A percentile compares a stretch with the other conserved stretches of the same genome.
Evolutionary conservation across 2,797 vertebrate species (phyloP).

Genomic region (Melanogrammus aeglefinus): DNA sequence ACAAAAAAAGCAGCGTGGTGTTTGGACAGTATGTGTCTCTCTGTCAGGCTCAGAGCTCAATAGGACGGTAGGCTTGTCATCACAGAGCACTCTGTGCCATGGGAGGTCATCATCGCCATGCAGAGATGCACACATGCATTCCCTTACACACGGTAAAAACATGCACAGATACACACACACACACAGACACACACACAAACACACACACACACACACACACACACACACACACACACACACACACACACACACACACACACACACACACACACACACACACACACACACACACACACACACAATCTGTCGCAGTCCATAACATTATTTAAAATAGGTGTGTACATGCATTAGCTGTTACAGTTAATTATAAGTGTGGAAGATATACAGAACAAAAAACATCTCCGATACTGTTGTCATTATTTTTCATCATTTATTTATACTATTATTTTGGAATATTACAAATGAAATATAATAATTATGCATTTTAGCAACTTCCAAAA

Average conservation of each 20-base stretch:
- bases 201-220: background rate
- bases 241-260: background rate
- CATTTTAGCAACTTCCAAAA: background rate
- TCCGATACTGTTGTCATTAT: background rate
- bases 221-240: background rate
- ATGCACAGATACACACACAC: conserved; percentile 4
- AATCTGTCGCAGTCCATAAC: background rate
- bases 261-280: background rate
- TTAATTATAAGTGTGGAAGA: conserved; percentile 21
- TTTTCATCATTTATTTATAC: background rate
- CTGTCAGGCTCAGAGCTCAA: conserved; percentile 62
- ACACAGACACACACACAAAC: conserved; percentile 12
- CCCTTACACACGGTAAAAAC: background rate
- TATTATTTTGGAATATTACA: background rate
- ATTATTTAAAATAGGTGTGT: background rate
- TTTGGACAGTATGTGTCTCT: conserved; percentile 12
- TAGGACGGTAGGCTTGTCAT: conserved; percentile 61
- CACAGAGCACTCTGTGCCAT: conserved; percentile 65
- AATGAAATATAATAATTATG: background rate
- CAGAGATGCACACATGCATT: conserved; percentile 36
- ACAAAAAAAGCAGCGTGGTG: background rate
- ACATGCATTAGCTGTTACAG: background rate
- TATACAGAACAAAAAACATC: conserved; percentile 13
- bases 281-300: background rate
- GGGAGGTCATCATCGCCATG: conserved; percentile 66